Base-by-base conservation (phyloP, 2,797 vertebrate species). In the Esox lucius region DNA sequence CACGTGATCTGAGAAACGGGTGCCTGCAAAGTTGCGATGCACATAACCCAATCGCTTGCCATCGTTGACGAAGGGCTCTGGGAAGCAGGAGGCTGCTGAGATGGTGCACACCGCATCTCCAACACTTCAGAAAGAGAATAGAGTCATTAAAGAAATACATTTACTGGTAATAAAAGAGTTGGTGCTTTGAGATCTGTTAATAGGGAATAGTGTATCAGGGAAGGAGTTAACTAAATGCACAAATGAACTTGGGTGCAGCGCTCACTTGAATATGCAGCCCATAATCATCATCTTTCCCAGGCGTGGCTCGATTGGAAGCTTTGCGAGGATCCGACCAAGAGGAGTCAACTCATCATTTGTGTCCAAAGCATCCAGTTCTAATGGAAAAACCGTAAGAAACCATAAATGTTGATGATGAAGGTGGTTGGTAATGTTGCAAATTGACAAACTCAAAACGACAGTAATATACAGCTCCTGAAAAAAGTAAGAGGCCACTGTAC, bases 251-350 rank as follows among this genome's bases (percentile, higher is more conserved):
- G 13, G n/a, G 42, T 42, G 19, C 61, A 28, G n/a, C 11, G 86
- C 95, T 91, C 86, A 99, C 97, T 96, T 93, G 89, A 99, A 96
- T 84, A 97, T 97, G 84, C 97, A 99, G 70, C 97, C 97, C 95
- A 98, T 98, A 85, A 98, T 98, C 96, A 98, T 98, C 97, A 98
- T 98, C 91, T 99, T 99, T 77, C 97, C 98, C 76, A 99, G 92
- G 0, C 96, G 96, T 75, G 97, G 97, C 70, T 98, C 97, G 70
- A 98, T 98, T 69, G 98, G 97, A 70, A 99, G 94, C 42, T 93
- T 95, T 68, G 97, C 97, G 71, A 98, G 92, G 79, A 98, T 96
- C 83, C 97, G 93, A 11, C 98, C 97, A 78, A 99, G 92, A 75
- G 97, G 97, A 24, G 97, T 99, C 84, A 99, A 86, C 74, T 99